Evolutionary conservation across 2,888 invertebrate species (phyloP), one percentile per base, ranked within the genome.

Genomic region (Lucinisca nassula): DNA sequence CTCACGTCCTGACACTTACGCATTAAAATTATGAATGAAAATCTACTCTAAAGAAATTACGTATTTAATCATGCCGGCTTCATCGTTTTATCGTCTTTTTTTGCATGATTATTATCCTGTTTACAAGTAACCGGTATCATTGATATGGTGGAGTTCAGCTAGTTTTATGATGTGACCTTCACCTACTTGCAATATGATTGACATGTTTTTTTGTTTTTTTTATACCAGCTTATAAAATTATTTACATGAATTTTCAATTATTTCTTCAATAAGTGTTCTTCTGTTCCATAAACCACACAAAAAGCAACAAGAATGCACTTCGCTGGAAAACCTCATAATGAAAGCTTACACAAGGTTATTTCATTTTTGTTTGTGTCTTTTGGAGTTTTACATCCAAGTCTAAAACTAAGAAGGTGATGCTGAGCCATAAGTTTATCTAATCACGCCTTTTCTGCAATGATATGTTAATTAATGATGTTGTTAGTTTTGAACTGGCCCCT

Each of bases 1-100:
- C 79, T 72, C 35, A 24, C 79, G 35, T 14, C 17, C 35, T 35
- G 67, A 35, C 67, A 67, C 35, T 30, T 17, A 67, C 32, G 67
- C 67, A n/a, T 72, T 72, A 51, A 51, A 72, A 72, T 79, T 79
- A 79, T 79, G 79, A 79, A 79, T 79, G 79, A 79, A 79, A 70
- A 32, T 72, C 72, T 14, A 51, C 21, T 45, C 35, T 24, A 49
- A 72, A 72, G 79, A 72, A 72, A 61, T 30, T 67, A 67, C 67
- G 32, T 35, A 67, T 32, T 67, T 35, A 67, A 67, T 67, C 67
- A 67, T 17, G 35, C 35, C 35, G 32, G 35, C 35, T 67, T 35
- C 32, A 67, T 67, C 30, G 4, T 67, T 58, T 58, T 58, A 58
- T 14, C 35, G 21, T 35, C 17, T 45, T 45, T 45, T 45, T 45